Conservation (phyloP, 2,888 invertebrate species). For the Lepidonotus clava region DNA sequence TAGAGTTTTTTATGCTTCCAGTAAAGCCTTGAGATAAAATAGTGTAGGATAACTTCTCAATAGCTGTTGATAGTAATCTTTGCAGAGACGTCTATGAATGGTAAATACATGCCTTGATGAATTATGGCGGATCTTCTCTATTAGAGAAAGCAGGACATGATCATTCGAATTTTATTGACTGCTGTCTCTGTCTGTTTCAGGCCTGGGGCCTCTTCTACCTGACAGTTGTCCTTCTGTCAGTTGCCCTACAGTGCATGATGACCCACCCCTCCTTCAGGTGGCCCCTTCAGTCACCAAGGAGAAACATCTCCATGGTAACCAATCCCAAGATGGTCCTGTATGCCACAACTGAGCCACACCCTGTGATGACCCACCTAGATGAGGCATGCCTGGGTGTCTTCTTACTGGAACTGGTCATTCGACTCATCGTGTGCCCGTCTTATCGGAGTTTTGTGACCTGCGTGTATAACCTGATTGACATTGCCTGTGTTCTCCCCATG, state of each 20-base stretch:
- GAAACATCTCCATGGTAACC: neutral
- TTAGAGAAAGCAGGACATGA: neutral
- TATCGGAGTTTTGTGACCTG: conserved; percentile 47
- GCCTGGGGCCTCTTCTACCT: conserved; percentile 68
- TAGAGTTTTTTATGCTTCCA: no score
- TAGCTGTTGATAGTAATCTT: no score
- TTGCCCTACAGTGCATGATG: conserved; percentile 66
- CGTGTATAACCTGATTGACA: conserved; percentile 53
- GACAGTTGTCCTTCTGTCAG: conserved; percentile 66
- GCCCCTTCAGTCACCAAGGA: neutral
- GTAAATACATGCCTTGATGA: no score
- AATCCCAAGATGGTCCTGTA: conserved; percentile 45
- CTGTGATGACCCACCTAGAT: conserved; percentile 32
- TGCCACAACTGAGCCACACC: conserved; percentile 39
- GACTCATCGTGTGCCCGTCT: conserved; percentile 52
- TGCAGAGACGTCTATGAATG: no score
- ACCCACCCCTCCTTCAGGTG: conserved; percentile 55
- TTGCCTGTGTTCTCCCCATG: conserved; percentile 54
- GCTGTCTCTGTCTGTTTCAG: conserved; percentile 66
- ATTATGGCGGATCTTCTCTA: no score
- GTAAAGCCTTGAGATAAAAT: no score
- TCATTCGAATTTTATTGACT: neutral
- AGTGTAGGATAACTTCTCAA: no score
- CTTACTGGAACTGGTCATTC: conserved; percentile 34
- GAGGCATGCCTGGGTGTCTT: neutral